Base-by-base conservation (phyloP, 2,888 invertebrate genomes). In the Notodonta dromedarius region DNA sequence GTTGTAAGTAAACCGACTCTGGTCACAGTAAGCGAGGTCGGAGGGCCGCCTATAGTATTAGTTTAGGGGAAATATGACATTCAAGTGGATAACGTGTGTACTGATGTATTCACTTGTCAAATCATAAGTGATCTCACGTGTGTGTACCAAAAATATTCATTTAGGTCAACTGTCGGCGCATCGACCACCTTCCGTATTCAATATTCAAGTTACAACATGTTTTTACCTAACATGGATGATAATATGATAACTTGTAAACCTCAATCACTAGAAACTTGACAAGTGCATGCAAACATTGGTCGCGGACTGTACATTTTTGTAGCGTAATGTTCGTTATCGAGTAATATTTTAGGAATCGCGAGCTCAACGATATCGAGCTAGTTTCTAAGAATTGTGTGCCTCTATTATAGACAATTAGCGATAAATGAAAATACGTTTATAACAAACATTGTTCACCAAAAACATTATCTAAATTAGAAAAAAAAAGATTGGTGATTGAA, bases 31-130 rank as follows among this genome's bases (percentile, higher is more conserved):
- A 77, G 76, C 80, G 74, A 86, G 89, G 89, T 90, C 85, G 85
- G 85, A 80, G 84, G 89, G 88, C 92, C 92, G 91, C 91, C 92
- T 93, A 91, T 93, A 91, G 90, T 79, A 73, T 86, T 89, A 91
- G 84, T 77, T 74, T 85, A 80, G 80, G 61, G 67, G 54, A 74
- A n/a, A 73, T 74, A 75, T 70, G 72, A 76, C 76, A 69, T 73
- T 71, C 64, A 71, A 65, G 62, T 64, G 61, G 58, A 59, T 69
- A 62, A 67, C 63, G 58, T 69, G 59, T 69, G 59, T 70, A 62
- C 69, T 69, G 60, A 67, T 74, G 74, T 69, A 69, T 63, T 69
- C 71, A 79, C 73, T 77, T 76, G 74, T 73, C 70, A 66, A 71
- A 66, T 65, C 67, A 62, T 68, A 59, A 68, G 69, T 39, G 66